These are phyloP conservation scores for Ceratitis capitata DNA, from an alignment of 1,140 invertebrate genomes.

Conservation along the genomic window DNA sequence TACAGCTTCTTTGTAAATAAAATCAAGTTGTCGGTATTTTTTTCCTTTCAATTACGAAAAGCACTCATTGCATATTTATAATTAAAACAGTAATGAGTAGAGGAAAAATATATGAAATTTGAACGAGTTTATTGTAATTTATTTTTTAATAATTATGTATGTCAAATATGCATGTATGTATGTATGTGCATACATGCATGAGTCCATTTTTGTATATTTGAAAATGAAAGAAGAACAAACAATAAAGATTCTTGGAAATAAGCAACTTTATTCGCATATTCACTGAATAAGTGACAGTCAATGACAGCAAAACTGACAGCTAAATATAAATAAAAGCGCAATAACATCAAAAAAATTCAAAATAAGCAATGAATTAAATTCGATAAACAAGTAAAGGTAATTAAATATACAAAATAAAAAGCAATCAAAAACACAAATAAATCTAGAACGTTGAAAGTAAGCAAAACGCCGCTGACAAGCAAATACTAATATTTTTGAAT, in stretches of 20 bases:
- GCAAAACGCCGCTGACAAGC: not conserved
- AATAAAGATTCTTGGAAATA: not conserved
- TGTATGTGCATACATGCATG: not conserved
- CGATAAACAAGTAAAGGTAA: not conserved
- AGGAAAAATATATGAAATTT: not conserved
- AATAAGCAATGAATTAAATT: not conserved
- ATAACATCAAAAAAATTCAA: not conserved
- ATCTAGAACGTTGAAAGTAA: not conserved
- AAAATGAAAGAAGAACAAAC: not conserved
- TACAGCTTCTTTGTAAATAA: not conserved
- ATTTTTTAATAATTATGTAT: too few relatives aligned
- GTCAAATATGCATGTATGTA: not conserved
- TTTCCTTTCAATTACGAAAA: not conserved
- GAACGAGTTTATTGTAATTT: not conserved
- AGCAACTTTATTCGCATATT: not conserved
- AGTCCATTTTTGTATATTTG: not conserved
- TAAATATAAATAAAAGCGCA: slow-evolving; percentile 26
- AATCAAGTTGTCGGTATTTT: not conserved
- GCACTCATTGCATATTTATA: not conserved
- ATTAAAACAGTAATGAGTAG: not conserved
- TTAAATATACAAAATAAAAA: not conserved
- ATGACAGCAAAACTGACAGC: slow-evolving; percentile 29
- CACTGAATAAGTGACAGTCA: slow-evolving; percentile 13
- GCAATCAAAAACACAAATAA: not conserved
- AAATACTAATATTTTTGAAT: not conserved